These are phyloP conservation scores for Phanerotoma sp. DNA, from an alignment of 2,888 invertebrate species.

Conservation along the genomic window DNA sequence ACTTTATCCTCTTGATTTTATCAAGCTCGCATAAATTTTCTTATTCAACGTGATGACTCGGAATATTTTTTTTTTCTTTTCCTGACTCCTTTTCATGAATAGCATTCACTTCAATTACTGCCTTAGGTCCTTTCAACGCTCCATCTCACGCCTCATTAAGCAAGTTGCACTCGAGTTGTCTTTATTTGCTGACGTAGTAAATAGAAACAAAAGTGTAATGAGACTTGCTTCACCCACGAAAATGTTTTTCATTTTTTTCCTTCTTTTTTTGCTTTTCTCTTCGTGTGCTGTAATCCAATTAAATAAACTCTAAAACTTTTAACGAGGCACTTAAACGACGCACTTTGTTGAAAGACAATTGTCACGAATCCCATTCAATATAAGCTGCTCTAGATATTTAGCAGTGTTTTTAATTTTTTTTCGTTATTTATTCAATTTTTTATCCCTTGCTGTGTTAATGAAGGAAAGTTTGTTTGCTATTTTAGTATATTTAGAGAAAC, in stretches of 20 bases:
- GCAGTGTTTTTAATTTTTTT: background rate
- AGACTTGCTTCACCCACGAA: background rate
- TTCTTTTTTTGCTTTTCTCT: background rate
- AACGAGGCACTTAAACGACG: conserved; percentile 13
- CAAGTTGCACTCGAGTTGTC: conserved; percentile 7
- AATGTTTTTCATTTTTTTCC: background rate
- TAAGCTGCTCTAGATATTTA: background rate
- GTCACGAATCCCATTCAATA: background rate
- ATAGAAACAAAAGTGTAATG: conserved; percentile 9
- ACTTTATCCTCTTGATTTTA: background rate
- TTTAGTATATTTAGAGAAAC: too few species aligned
- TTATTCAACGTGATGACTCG: background rate
- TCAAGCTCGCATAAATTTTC: background rate
- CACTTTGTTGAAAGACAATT: conserved; percentile 1
- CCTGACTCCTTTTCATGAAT: background rate
- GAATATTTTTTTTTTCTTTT: background rate
- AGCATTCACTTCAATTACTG: background rate
- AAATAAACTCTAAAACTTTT: conserved; percentile 17
- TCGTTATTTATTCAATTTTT: background rate
- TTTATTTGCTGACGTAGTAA: background rate
- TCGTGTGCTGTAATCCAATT: conserved; percentile 14
- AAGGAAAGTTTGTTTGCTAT: too few species aligned
- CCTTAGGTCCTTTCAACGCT: conserved; percentile 6
- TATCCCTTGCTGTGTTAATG: too few species aligned
- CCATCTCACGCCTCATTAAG: conserved; percentile 17